phyloP scores from a whole-genome alignment of 2,888 invertebrate species.

The Philopedon plagiatum region DNA sequence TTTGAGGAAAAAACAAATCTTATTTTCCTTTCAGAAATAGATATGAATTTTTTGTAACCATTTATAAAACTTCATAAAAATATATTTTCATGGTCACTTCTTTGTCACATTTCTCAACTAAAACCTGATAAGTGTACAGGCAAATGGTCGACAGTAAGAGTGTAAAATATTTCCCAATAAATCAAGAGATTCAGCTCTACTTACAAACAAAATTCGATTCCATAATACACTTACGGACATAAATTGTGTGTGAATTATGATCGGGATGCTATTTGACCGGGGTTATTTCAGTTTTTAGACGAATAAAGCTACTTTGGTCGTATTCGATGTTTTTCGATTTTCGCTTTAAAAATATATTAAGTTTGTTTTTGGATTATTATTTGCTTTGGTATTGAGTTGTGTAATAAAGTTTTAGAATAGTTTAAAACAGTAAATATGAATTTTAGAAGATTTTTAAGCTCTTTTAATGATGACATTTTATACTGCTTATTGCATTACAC shows the following conservation, averaged over 20 bases:
- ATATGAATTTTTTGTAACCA: too few species aligned
- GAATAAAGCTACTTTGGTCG: constrained; percentile 12
- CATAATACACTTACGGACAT: constrained; percentile 36
- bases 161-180: constrained; percentile 39
- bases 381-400: background rate
- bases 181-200: constrained; percentile 35
- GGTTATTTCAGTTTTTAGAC: constrained; percentile 3
- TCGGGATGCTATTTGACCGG: background rate
- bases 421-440: too few species aligned
- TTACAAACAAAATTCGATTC: constrained; percentile 37
- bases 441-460: too few species aligned
- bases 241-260: constrained; percentile 32
- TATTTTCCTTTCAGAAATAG: too few species aligned
- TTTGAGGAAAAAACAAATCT: too few species aligned
- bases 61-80: too few species aligned
- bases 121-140: constrained; percentile 23
- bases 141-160: constrained; percentile 35
- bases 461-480: too few species aligned
- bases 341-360: background rate
- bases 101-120: constrained; percentile 20
- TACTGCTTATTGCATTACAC: too few species aligned
- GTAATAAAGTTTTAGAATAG: too few species aligned
- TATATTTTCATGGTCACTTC: constrained; percentile 5
- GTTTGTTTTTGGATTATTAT: background rate
- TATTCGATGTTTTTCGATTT: too few species aligned